A percentile compares a stretch with the other conserved stretches of the same genome.
phyloP scores from a whole-genome alignment of 1,140 invertebrate species.

The Caenorhabditis briggsae region DNA sequence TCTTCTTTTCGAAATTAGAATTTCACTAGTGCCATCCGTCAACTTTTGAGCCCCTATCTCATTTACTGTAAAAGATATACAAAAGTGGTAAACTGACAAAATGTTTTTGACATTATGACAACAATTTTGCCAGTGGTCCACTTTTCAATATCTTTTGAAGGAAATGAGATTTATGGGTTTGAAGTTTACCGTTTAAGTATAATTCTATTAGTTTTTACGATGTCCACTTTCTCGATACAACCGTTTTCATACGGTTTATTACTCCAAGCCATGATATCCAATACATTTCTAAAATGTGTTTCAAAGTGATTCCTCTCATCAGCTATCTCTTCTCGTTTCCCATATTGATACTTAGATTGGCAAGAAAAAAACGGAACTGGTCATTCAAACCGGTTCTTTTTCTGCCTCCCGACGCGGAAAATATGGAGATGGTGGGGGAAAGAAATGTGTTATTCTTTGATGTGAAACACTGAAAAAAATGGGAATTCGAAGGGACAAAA shows the following conservation, averaged over 20 bases:
- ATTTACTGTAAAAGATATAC: neutral
- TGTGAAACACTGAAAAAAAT: neutral
- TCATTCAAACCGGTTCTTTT: slow-evolving; percentile 34
- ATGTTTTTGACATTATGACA: too few species aligned
- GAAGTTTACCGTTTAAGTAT: too few species aligned
- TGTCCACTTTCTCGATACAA: too few species aligned
- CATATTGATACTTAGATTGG: neutral
- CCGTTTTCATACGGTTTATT: too few species aligned
- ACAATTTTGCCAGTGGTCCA: too few species aligned
- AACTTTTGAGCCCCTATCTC: too few species aligned
- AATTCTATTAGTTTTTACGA: too few species aligned
- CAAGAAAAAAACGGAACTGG: slow-evolving; percentile 47
- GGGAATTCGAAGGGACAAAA: neutral
- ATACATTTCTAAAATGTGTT: neutral
- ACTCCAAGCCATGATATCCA: neutral
- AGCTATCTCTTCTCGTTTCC: neutral
- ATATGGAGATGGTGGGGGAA: neutral
- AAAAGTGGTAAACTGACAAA: too few species aligned
- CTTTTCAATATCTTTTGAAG: too few species aligned
- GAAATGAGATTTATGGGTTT: too few species aligned
- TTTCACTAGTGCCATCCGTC: too few species aligned
- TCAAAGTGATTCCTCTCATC: neutral
- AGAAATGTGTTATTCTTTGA: neutral
- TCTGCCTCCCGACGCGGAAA: slow-evolving; percentile 10
- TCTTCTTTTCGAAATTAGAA: too few species aligned